Evolutionary conservation across 2,888 invertebrate species (phyloP), one percentile per base, ranked within the genome.

Genomic region (Chloromyia formosa): DNA sequence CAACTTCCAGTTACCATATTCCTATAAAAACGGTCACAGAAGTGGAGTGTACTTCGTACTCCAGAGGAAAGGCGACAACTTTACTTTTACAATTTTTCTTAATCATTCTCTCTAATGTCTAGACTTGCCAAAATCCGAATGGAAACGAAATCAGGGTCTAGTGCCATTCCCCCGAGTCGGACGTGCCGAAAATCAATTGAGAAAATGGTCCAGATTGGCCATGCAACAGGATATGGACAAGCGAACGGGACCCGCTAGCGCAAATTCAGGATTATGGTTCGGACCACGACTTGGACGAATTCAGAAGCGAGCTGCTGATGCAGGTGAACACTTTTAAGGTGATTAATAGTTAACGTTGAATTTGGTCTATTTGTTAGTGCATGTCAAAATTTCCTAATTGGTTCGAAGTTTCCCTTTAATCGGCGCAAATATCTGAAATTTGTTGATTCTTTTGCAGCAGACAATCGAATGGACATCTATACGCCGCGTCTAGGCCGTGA

Each of bases 211-310:
- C 1, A 82, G 82, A 75, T 77, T 83, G 61, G 75, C 83, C 76
- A 49, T 64, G 54, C 74, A 74, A 66, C 82, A 84, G 76, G 81
- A 84, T 1, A 75, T 84, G 64, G 83, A 84, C 12, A 85, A 85
- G 76, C 82, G 78, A 53, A 82, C 83, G 0, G 83, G 82, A 61
- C 83, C 20, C 2, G 71, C 84, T 5, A 80, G 84, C 68, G 84
- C 84, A 60, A 86, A 84, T 49, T 84, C 85, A 22, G 87, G 87
- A 0, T 87, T 91, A 84, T 92, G 91, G 92, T 91, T 91, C 79
- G 92, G 92, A 49, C 91, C 91, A 0, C 85, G 91, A 58, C 85
- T 91, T 23, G 92, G 90, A 74, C 86, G 89, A 76, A 82, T 86
- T 0, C 86, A 85, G 76, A 87, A 86, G 79, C 75, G 81, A 62